Evolutionary conservation across 2,888 invertebrate species (phyloP), one percentile per base, ranked within the genome.

Genomic region (Acleris literana): DNA sequence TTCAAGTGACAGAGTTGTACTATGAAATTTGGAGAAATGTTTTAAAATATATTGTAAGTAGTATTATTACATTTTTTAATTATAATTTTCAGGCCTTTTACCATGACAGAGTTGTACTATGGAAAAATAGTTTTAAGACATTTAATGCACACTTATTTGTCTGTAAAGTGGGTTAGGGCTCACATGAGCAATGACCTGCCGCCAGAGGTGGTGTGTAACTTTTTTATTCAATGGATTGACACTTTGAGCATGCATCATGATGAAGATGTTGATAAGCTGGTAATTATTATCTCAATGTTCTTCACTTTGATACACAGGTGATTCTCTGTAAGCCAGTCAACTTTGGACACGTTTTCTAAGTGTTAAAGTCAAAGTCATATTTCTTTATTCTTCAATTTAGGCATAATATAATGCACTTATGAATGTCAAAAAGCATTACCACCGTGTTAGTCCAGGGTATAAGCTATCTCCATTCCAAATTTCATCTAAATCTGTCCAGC

Each of bases 171-270:
- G 88, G 77, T 79, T 3, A 79, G 81, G 59, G 67, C 68, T 33
- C 71, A 76, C 25, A 64, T 71, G 22, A 74, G 68, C 46, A 64
- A 76, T 9, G 74, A 80, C 33, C 62, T 85, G 58, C 68, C 74
- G 2, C 87, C 90, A 22, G 81, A 82, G 53, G 63, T 75, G 63
- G 85, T 88, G 2, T 68, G 86, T 0, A 86, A 83, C 64, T 87
- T 85, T 69, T 87, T 87, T 69, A 63, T 84, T 4, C 88, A 90
- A 65, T 90, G 89, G 90, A 69, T 83, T 48, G 85, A 89, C 71
- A 80, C 84, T 25, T 69, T 72, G 1, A 74, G 74, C 22, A 72
- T 84, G 58, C 80, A 87, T 65, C 69, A 72, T 5, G 81, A 86
- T 62, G 79, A 83, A 25, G 74, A 79, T 46, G 73, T 85, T 51